phyloP scores from a whole-genome alignment of 2,888 invertebrate species.

The Notocelia uddmanniana region DNA sequence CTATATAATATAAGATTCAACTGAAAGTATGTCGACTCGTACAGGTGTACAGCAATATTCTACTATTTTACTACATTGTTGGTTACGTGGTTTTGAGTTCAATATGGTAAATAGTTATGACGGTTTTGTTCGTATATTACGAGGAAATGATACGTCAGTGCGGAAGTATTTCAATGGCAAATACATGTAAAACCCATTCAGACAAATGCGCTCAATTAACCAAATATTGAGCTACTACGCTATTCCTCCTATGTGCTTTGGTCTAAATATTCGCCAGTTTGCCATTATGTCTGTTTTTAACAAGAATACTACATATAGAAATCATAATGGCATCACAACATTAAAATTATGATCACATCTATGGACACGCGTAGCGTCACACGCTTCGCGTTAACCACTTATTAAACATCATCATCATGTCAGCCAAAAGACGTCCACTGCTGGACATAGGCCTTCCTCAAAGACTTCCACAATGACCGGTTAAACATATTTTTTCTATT shows the following conservation, averaged over 20 bases:
- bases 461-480: no score
- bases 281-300: neutral
- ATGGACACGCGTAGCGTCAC: no score
- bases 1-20: neutral
- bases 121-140: constrained; percentile 19
- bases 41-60: constrained; percentile 6
- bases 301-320: neutral
- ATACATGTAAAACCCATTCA: constrained; percentile 21
- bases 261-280: neutral
- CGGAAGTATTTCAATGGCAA: constrained; percentile 39
- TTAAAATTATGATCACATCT: no score
- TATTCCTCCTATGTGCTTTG: constrained; percentile 14
- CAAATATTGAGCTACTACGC: constrained; percentile 10
- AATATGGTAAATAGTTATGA: constrained; percentile 7
- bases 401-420: no score
- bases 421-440: no score
- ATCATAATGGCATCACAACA: no score
- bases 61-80: constrained; percentile 22
- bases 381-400: no score
- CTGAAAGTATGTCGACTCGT: neutral
- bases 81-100: constrained; percentile 4
- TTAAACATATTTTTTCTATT: no score
- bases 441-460: no score
- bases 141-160: constrained; percentile 5
- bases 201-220: constrained; percentile 30